Conservation (phyloP, 2,888 invertebrate species). For the Drosophila fungiperda region DNA sequence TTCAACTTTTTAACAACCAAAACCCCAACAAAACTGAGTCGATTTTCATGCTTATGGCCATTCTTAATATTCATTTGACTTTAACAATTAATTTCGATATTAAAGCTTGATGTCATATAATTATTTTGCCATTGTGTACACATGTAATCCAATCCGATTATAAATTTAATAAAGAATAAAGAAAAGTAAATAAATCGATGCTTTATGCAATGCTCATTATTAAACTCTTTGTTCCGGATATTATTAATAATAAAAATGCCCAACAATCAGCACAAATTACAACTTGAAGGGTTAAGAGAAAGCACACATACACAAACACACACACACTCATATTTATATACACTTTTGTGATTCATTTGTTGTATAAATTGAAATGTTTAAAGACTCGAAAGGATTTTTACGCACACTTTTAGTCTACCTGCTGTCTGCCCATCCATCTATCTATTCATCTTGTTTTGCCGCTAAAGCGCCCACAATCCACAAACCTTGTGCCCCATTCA, state of each 20-base stretch:
- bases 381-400: constrained; percentile 31
- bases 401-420: constrained; percentile 37
- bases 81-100: constrained; percentile 1
- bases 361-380: constrained; percentile 31
- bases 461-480: background rate
- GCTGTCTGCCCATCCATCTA: constrained; percentile 44
- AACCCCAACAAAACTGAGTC: background rate
- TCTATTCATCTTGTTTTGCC: constrained; percentile 38
- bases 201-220: background rate
- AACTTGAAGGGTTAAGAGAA: background rate
- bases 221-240: background rate
- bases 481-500: background rate
- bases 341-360: constrained; percentile 27
- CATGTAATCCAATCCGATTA: constrained; percentile 13
- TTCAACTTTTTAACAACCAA: background rate
- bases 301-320: background rate
- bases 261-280: constrained; percentile 11
- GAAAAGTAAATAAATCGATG: constrained; percentile 4
- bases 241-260: constrained; percentile 6
- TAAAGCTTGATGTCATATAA: background rate
- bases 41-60: background rate
- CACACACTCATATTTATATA: background rate
- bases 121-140: background rate
- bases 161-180: constrained; percentile 5
- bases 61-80: background rate